A percentile compares a stretch with the other conserved stretches of the same genome.
Evolutionary conservation across 2,113 vertebrate species (phyloP).

Genomic region (Barbus barbus): DNA sequence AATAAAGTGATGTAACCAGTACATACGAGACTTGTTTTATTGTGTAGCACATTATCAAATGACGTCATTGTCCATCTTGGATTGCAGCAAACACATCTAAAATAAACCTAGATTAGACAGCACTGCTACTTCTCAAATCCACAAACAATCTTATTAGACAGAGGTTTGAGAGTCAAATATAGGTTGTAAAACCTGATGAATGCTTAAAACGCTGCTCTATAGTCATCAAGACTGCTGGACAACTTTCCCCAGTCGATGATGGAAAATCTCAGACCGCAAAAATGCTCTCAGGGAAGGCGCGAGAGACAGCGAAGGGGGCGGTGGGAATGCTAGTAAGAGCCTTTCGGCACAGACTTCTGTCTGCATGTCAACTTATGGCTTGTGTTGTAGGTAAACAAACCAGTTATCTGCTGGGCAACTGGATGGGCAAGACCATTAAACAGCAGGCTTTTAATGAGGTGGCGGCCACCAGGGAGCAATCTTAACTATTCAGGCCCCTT

Average conservation of each 20-base stretch:
- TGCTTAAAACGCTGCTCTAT: constrained; percentile 34
- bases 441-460: constrained; percentile 57
- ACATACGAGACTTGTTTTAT: neutral
- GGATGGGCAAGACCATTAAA: constrained; percentile 41
- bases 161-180: constrained; percentile 37
- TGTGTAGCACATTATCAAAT: neutral
- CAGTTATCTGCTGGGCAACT: constrained; percentile 51
- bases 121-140: neutral
- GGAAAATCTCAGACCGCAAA: constrained; percentile 42
- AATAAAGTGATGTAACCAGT: constrained; percentile 37
- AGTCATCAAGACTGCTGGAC: constrained; percentile 38
- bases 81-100: neutral
- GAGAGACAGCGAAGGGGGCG: neutral
- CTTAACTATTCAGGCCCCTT: constrained; percentile 33
- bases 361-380: constrained; percentile 42
- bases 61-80: neutral
- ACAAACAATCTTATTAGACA: constrained; percentile 38
- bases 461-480: constrained; percentile 33
- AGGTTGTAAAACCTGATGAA: constrained; percentile 39
- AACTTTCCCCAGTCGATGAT: constrained; percentile 33
- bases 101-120: constrained; percentile 23
- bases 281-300: constrained; percentile 31
- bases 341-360: constrained; percentile 39
- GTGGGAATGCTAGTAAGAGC: constrained; percentile 24
- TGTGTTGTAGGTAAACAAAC: constrained; percentile 46